Evolutionary conservation across 2,113 vertebrate genomes (phyloP).

Genomic region (Numenius arquata): DNA sequence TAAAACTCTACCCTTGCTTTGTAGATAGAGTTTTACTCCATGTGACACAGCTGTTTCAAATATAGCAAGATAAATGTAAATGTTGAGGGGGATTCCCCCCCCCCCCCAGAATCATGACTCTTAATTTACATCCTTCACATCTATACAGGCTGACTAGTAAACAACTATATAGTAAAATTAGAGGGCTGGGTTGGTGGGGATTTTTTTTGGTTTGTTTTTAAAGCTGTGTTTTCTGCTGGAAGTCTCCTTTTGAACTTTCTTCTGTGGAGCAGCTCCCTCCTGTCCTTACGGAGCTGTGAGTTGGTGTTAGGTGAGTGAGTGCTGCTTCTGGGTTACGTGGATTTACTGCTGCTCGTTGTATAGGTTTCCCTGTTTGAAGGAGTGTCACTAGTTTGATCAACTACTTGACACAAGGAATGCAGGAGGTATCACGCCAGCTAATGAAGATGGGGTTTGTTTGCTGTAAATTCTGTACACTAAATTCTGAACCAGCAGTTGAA

Average conservation of each 20-base stretch:
- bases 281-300: neutral
- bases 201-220: neutral
- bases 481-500: neutral
- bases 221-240: neutral
- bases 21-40: neutral
- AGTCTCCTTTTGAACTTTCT: neutral
- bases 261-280: neutral
- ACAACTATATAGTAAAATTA: neutral
- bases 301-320: neutral
- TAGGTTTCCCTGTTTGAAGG: neutral
- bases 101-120: neutral
- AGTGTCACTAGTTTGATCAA: neutral
- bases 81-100: neutral
- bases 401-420: neutral
- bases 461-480: neutral
- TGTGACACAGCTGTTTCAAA: neutral
- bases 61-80: neutral
- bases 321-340: neutral
- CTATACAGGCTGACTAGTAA: neutral
- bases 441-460: neutral
- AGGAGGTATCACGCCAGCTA: neutral
- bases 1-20: neutral
- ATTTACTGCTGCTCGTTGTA: neutral
- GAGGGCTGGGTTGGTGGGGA: neutral
- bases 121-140: neutral